Base-by-base conservation (phyloP, 1,140 invertebrate genomes). In the Solenopsis invicta region DNA sequence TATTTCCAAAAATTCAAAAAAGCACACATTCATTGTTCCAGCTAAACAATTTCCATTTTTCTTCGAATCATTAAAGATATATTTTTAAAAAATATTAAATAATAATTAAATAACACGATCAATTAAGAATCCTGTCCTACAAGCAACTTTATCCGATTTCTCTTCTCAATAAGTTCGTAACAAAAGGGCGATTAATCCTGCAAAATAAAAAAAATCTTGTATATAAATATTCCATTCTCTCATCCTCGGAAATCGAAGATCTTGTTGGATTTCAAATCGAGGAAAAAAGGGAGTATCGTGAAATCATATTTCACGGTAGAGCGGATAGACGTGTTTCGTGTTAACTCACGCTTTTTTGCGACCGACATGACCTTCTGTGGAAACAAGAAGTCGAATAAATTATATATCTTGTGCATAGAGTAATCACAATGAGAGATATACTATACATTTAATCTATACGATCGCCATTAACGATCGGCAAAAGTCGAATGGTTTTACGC, bases 321-420 rank as follows among this genome's bases (percentile, higher is more conserved):
- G 4, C 16, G 13, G 45, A n/a, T n/a, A 18, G 4, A 34, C 12
- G 10, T 21, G 16, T 52, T 80, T 54, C n/a, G 21, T 41, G 1
- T 34, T 24, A 80, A 13, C 1, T 82, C 29, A 3, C n/a, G 3
- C 41, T 45, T 67, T 81, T 72, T 59, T 72, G 9, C 24, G 5
- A 59, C 1, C 1, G 59, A 13, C 41, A 29, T 29, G 66, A 1
- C 21, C 24, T 59, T 81, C 64, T 10, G 37, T 9, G 16, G 16
- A 56, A 56, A 56, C 13, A 6, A 24, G 13, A 71, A 69, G 6
- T 69, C n/a, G 37, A 56, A 81, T 71, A 71, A 71, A 81, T 81
- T 81, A 45, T 21, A 77, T 45, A 41, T 37, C 41, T 48, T 59
- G 24, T 34, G 18, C 34, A 13, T 29, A 76, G 56, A 24, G 21